Evolutionary conservation across 2,797 vertebrate species (phyloP).

Genomic region (Anniella stebbinsi): DNA sequence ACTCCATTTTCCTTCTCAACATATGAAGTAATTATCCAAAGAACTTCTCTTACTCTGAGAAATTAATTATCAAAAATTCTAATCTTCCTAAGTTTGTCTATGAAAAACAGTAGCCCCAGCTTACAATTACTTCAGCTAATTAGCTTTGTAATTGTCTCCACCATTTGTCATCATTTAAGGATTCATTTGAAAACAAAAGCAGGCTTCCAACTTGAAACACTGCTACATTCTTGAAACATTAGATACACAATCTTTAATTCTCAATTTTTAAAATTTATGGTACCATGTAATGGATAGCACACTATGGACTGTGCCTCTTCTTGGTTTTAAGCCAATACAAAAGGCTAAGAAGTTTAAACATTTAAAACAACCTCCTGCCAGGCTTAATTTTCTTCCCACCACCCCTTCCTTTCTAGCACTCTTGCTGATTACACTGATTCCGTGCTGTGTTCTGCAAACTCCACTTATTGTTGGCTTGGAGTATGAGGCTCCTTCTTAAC

Average conservation of each 20-base stretch:
- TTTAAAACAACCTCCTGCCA: constrained; percentile 49
- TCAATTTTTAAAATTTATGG: constrained; percentile 70
- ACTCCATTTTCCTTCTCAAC: background rate
- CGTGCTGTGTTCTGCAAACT: constrained; percentile 69
- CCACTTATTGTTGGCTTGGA: constrained; percentile 70
- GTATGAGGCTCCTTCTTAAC: constrained; percentile 69
- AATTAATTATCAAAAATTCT: constrained; percentile 36
- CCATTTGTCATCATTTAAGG: constrained; percentile 76
- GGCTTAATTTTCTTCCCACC: constrained; percentile 40
- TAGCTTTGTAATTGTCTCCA: constrained; percentile 78
- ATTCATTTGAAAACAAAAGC: constrained; percentile 71
- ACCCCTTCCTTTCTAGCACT: constrained; percentile 39
- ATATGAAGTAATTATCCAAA: background rate
- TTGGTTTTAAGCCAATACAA: constrained; percentile 61
- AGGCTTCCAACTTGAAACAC: constrained; percentile 78
- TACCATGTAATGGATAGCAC: constrained; percentile 55
- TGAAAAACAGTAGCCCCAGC: constrained; percentile 63
- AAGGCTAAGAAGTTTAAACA: constrained; percentile 52
- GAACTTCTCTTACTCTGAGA: constrained; percentile 27
- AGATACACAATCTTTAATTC: constrained; percentile 87
- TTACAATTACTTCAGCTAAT: constrained; percentile 72
- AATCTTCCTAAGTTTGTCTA: constrained; percentile 34
- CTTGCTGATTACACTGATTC: constrained; percentile 53
- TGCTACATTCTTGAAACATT: constrained; percentile 86
- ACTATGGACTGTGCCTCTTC: constrained; percentile 52